A percentile compares a stretch with the other conserved stretches of the same genome.
phyloP scores from a whole-genome alignment of 2,797 vertebrate genomes.

The Sebastes nivosus region DNA sequence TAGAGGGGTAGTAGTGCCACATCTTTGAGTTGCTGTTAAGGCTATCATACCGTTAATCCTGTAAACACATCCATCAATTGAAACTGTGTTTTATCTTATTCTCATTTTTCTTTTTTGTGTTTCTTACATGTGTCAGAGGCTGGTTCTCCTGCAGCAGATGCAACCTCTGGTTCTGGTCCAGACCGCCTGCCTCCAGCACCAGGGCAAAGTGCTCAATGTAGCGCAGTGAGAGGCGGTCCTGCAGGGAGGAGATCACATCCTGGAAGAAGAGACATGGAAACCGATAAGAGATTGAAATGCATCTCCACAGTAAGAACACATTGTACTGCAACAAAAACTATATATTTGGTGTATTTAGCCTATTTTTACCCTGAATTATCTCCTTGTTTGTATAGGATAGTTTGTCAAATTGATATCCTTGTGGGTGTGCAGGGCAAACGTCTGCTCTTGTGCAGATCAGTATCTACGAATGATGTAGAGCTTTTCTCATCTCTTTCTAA shows the following conservation, averaged over 20 bases:
- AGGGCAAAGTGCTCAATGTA: conserved; percentile 98
- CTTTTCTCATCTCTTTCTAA: conserved; percentile 32
- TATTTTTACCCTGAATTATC: conserved; percentile 20
- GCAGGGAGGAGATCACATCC: conserved; percentile 97
- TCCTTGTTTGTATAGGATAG: conserved; percentile 10
- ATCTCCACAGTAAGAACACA: conserved; percentile 11
- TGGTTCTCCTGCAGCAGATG: conserved; percentile 96
- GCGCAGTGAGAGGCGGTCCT: conserved; percentile 96
- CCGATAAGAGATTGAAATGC: conserved; percentile 20
- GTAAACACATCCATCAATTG: not conserved
- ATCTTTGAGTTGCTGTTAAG: not conserved
- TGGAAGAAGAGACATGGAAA: conserved; percentile 67
- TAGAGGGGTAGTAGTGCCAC: not conserved
- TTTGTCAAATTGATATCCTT: conserved; percentile 36
- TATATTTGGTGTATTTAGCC: conserved; percentile 17
- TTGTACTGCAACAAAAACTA: conserved; percentile 1
- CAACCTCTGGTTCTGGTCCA: conserved; percentile 92
- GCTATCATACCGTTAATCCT: not conserved
- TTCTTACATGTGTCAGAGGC: conserved; percentile 94
- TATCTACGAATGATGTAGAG: conserved; percentile 40
- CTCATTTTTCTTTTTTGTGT: not conserved
- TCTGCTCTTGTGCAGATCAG: conserved; percentile 35
- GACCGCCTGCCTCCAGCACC: conserved; percentile 92
- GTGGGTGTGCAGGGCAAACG: conserved; percentile 28
- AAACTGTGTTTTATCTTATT: not conserved